Evolutionary conservation across 2,113 vertebrate genomes (phyloP).

Genomic region (Loxodonta africana): DNA sequence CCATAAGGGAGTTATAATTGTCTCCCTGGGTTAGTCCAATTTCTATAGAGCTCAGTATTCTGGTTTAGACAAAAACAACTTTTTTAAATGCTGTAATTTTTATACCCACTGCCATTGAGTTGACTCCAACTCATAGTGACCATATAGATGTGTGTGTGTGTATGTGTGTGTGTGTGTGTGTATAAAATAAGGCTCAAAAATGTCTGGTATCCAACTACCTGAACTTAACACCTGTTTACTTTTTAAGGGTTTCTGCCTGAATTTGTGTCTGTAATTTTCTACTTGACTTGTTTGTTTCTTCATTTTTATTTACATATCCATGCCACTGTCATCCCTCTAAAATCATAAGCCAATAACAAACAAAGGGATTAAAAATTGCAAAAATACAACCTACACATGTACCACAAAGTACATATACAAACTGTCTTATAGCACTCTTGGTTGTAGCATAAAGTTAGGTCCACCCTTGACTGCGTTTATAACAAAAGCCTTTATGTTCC

Average conservation of each 20-base stretch:
- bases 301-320: slow-evolving; percentile 20
- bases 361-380: not conserved
- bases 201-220: not conserved
- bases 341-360: not conserved
- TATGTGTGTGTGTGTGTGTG: too few relatives aligned
- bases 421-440: not conserved
- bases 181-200: not conserved
- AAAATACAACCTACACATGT: not conserved
- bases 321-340: not conserved
- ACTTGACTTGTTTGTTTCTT: not conserved
- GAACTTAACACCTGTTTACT: slow-evolving; percentile 6
- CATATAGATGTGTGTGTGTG: too few relatives aligned
- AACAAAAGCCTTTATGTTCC: not conserved
- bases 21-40: not conserved
- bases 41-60: not conserved
- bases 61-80: not conserved
- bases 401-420: not conserved
- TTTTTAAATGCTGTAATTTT: slow-evolving; percentile 47
- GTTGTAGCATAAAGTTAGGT: not conserved
- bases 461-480: not conserved
- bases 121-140: too few relatives aligned
- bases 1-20: not conserved
- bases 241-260: not conserved
- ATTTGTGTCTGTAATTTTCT: slow-evolving; percentile 45
- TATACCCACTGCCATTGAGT: not conserved